phyloP scores from a whole-genome alignment of 2,888 invertebrate species.

The Phyto melanocephala region DNA sequence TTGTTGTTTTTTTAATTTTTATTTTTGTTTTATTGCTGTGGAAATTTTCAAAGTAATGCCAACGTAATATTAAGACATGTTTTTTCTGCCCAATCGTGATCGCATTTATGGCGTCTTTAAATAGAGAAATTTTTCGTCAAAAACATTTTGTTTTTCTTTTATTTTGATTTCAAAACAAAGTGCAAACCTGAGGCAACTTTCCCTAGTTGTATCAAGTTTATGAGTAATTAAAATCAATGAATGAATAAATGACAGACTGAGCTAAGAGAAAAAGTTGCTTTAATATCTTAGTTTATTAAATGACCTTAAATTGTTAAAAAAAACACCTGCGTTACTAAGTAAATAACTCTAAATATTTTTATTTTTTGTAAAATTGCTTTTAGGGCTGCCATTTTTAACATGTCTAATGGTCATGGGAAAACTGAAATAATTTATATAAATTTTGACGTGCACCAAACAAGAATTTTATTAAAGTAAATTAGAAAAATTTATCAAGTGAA shows the following conservation, averaged over 20 bases:
- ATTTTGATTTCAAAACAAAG: too few relatives aligned
- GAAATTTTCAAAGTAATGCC: too few relatives aligned
- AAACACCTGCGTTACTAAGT: background rate
- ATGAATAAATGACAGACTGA: background rate
- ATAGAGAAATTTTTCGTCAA: too few relatives aligned
- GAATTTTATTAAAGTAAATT: background rate
- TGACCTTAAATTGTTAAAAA: slow-evolving; percentile 22
- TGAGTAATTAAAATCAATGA: background rate
- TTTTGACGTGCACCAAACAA: background rate
- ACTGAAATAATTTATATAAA: background rate
- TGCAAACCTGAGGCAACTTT: background rate
- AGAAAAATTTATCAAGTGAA: too few relatives aligned
- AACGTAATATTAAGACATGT: too few relatives aligned
- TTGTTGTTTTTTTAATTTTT: too few relatives aligned
- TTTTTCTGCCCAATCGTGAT: too few relatives aligned
- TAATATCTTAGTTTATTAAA: slow-evolving; percentile 32
- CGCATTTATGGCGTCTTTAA: too few relatives aligned
- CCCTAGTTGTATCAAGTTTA: background rate
- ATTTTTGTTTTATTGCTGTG: too few relatives aligned
- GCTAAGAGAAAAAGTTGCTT: background rate
- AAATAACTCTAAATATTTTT: background rate
- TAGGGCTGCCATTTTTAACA: background rate
- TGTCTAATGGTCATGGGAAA: slow-evolving; percentile 15
- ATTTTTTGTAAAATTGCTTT: background rate
- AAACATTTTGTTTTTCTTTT: too few relatives aligned